Evolutionary conservation across 1,140 invertebrate genomes (phyloP), one percentile per base, ranked within the genome.

Genomic region (Cydia amplana): DNA sequence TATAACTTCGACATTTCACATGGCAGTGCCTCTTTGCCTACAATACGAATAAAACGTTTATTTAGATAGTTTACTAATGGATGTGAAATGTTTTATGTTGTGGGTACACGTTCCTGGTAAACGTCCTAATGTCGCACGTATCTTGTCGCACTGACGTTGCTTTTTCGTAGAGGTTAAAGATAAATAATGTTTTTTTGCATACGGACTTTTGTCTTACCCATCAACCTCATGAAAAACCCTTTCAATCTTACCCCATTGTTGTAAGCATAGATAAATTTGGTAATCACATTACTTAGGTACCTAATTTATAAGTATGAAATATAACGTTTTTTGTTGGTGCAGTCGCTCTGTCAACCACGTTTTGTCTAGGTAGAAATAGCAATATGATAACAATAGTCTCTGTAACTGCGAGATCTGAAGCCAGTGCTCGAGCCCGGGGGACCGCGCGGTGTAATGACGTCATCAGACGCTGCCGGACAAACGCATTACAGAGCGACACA

Each of bases 1-100:
- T 74, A 82, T 79, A 83, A 81, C 78, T 83, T 78, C 74, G 60
- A 75, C 75, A 60, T 79, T 82, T 74, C 73, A 20, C 28, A 32
- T 25, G 16, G 63, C 63, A 12, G 14, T 12, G 18, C n/a, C 20
- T 7, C 65, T 70, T 40, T 70, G 6, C 4, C 64, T 67, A n/a
- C 28, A 67, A 32, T n/a, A 36, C 23, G 64, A 70, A 36, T 23
- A 18, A n/a, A 36, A 70, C 2, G 32, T 70, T 36, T n/a, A 9
- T 18, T 70, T 20, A 36, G 25, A 6, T 32, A 6, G 6, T 4
- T 6, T 70, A 16, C 36, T 70, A 43, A 32, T 32, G 12, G 25
- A 4, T 60, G 55, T 60, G 10, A 7, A 23, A 10, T 20, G 6
- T n/a, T n/a, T 18, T n/a, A 18, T 51, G 16, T 2, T 60, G 55